phyloP scores from a whole-genome alignment of 1,140 invertebrate genomes.

The Phortica variegata region DNA sequence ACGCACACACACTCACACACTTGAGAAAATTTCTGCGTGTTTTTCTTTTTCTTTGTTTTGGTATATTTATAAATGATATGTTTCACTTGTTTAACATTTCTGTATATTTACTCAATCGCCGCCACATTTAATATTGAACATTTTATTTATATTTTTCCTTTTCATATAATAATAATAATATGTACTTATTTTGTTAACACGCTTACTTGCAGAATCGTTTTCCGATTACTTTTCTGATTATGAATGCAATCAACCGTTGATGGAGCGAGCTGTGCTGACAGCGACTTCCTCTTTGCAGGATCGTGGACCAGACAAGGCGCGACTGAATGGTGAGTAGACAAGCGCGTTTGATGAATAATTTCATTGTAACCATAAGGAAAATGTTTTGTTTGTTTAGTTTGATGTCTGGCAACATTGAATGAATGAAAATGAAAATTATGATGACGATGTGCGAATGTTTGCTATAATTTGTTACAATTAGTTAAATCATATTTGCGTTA shows the following conservation, averaged over 20 bases:
- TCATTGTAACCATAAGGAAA: too few species aligned
- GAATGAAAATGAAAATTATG: too few species aligned
- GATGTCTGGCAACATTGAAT: too few species aligned
- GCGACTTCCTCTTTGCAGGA: slow-evolving; percentile 78
- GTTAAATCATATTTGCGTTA: not conserved
- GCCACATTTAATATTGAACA: not conserved
- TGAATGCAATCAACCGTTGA: slow-evolving; percentile 78
- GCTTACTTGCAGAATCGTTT: slow-evolving; percentile 42
- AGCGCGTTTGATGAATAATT: not conserved
- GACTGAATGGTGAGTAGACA: slow-evolving; percentile 72
- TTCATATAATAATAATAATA: not conserved
- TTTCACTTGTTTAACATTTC: not conserved
- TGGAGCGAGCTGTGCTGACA: slow-evolving; percentile 69
- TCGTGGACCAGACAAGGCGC: slow-evolving; percentile 78
- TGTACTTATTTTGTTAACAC: too few species aligned
- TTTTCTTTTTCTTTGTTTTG: not conserved
- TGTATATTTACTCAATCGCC: not conserved
- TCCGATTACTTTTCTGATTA: slow-evolving; percentile 53
- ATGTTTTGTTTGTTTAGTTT: too few species aligned
- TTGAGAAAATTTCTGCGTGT: too few species aligned
- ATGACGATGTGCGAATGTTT: too few species aligned
- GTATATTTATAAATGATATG: not conserved
- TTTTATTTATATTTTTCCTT: not conserved
- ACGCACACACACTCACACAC: too few species aligned
- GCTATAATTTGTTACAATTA: too few species aligned